phyloP scores from a whole-genome alignment of 2,797 vertebrate genomes.

The Psittacula derbiana region DNA sequence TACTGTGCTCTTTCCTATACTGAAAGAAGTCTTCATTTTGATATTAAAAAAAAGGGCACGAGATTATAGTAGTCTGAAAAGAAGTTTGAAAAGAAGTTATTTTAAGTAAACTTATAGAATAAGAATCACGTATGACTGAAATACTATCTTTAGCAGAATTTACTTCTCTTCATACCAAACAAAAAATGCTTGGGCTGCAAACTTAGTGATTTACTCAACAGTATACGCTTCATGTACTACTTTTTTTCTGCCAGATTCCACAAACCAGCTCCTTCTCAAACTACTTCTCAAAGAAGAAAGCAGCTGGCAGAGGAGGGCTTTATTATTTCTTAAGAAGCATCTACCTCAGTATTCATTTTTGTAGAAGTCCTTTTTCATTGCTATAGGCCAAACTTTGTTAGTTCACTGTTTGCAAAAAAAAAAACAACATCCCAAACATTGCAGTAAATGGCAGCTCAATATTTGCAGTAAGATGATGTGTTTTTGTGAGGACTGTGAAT shows the following conservation, averaged over 20 bases:
- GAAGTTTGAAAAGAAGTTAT: neutral
- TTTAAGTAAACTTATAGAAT: neutral
- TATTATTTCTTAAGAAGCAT: neutral
- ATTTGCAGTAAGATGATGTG: neutral
- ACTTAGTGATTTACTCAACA: neutral
- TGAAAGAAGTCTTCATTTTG: neutral
- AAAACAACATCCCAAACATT: neutral
- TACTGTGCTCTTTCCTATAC: neutral
- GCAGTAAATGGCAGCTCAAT: neutral
- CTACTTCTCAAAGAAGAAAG: neutral
- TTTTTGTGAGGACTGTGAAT: neutral
- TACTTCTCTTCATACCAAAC: neutral
- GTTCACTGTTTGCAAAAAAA: neutral
- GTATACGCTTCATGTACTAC: neutral
- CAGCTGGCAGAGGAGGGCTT: neutral
- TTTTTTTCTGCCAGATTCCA: neutral
- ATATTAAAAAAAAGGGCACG: neutral
- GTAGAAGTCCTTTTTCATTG: neutral
- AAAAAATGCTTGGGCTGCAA: neutral
- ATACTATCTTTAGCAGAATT: neutral
- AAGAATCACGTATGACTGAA: neutral
- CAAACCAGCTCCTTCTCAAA: neutral
- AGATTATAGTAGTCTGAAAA: neutral
- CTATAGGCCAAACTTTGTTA: neutral
- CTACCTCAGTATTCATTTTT: neutral